Evolutionary conservation across 2,113 vertebrate species (phyloP).

Genomic region (Cryptoleucopteryx plumbea): DNA sequence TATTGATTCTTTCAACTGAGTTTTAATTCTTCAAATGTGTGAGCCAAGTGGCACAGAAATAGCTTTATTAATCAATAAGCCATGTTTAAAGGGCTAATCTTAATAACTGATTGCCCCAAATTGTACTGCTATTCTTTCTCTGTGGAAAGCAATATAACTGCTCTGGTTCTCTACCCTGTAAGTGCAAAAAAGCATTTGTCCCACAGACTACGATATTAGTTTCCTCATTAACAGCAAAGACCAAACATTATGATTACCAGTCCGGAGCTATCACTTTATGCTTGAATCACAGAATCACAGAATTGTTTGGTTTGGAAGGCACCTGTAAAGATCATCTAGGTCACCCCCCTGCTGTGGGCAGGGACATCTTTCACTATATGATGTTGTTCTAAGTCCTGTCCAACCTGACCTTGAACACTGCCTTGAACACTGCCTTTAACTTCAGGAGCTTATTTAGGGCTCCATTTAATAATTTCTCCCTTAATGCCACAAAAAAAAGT

Average conservation of each 20-base stretch:
- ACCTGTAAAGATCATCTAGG: not conserved
- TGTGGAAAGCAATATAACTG: not conserved
- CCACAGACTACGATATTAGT: not conserved
- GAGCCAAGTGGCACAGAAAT: not conserved
- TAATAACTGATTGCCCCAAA: not conserved
- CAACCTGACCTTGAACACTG: not conserved
- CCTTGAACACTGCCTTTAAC: not conserved
- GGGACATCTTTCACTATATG: not conserved
- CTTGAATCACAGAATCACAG: not conserved
- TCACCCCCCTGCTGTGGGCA: too few relatives aligned
- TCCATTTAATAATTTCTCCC: not conserved
- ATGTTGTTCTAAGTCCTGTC: not conserved
- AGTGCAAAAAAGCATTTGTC: not conserved
- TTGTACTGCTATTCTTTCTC: not conserved
- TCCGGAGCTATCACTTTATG: not conserved
- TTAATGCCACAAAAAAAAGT: not conserved
- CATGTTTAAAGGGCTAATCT: not conserved
- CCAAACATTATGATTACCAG: not conserved
- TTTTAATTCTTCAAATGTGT: not conserved
- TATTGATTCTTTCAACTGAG: not conserved
- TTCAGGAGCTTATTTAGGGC: not conserved
- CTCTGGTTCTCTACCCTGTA: not conserved
- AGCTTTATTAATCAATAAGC: not conserved
- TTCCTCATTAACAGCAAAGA: not conserved
- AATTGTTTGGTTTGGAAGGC: not conserved